A percentile compares a stretch with the other conserved stretches of the same genome.
Conservation (phyloP, 2,113 vertebrate genomes). For the Baryphthengus martii region DNA sequence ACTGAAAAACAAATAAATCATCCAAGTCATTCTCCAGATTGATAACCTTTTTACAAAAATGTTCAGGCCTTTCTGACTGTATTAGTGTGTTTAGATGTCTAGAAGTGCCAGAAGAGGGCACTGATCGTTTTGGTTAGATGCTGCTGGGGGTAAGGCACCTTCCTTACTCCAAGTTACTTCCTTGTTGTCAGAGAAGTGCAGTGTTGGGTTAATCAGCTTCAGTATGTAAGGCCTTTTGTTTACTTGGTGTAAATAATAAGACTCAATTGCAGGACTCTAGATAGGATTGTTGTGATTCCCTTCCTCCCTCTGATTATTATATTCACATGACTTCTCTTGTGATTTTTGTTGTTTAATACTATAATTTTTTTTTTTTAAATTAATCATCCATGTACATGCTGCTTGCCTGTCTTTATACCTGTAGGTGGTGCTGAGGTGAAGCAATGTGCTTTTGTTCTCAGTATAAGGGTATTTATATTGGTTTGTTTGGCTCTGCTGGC, state of each 20-base stretch:
- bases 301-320: neutral
- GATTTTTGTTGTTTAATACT: neutral
- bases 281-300: neutral
- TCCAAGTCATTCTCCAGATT: neutral
- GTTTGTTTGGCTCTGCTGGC: constrained; percentile 82
- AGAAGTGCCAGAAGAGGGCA: constrained; percentile 43
- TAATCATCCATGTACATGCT: neutral
- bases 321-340: neutral
- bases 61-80: neutral
- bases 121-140: neutral
- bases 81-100: neutral
- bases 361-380: neutral
- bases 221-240: neutral
- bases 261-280: neutral
- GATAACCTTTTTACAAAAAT: neutral
- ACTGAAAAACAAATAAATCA: no score
- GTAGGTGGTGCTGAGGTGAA: constrained; percentile 1
- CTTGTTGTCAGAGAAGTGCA: neutral
- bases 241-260: neutral
- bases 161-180: neutral
- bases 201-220: neutral
- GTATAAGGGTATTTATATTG: constrained; percentile 76
- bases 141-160: neutral
- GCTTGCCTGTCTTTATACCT: neutral
- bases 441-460: neutral